phyloP scores from a whole-genome alignment of 2,113 vertebrate species.

The Fukomys damarensis region DNA sequence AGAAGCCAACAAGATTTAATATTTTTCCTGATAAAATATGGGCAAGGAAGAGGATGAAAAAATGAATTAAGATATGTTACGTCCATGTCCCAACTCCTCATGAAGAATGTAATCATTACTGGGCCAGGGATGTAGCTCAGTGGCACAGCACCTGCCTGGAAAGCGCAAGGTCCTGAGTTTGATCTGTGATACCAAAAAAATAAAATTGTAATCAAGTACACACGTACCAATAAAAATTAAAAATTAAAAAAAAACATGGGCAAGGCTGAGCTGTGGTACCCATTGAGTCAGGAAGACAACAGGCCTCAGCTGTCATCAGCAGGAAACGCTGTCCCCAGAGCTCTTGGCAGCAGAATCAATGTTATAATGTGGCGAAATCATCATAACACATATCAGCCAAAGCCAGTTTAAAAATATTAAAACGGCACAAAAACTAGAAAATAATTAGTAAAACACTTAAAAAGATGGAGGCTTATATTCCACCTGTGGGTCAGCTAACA shows the following conservation, averaged over 20 bases:
- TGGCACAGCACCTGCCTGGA: too few relatives aligned
- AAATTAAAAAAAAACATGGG: not conserved
- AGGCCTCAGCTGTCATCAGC: not conserved
- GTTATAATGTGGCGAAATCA: too few relatives aligned
- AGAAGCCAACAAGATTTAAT: not conserved
- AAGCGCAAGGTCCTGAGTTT: too few relatives aligned
- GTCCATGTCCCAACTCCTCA: not conserved
- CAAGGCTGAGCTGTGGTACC: not conserved
- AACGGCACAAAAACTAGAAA: not conserved
- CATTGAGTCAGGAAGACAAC: not conserved
- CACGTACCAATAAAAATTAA: not conserved
- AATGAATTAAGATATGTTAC: not conserved
- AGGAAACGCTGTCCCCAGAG: not conserved
- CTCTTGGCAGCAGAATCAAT: not conserved
- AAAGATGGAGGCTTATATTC: not conserved
- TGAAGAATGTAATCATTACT: too few relatives aligned
- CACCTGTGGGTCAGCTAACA: not conserved
- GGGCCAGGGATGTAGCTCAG: too few relatives aligned
- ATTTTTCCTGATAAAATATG: not conserved
- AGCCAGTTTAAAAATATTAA: not conserved
- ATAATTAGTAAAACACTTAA: not conserved
- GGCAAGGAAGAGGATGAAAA: not conserved
- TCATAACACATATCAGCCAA: not conserved
- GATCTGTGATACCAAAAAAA: too few relatives aligned
- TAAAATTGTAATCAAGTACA: not conserved